Percentiles rank a stretch among this genome's conserved stretches.
Conservation (phyloP, 2,797 vertebrate genomes). For the Tragelaphus oryx region DNA sequence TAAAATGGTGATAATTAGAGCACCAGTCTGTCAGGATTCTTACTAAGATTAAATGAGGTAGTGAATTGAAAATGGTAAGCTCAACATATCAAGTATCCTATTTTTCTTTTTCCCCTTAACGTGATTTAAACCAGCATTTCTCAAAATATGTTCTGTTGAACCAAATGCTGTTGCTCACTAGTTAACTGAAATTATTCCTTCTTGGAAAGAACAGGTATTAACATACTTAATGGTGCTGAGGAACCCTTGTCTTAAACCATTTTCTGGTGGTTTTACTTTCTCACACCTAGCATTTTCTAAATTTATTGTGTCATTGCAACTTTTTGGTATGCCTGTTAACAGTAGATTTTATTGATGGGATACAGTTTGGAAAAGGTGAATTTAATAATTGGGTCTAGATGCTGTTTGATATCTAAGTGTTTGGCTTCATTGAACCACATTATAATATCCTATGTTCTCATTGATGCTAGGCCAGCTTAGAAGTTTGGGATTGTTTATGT, state of each 20-base stretch:
- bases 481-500: not conserved
- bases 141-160: slow-evolving; percentile 20
- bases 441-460: not conserved
- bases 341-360: not conserved
- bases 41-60: not conserved
- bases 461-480: not conserved
- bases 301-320: slow-evolving; percentile 16
- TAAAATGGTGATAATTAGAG: not conserved
- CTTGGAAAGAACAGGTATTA: not conserved
- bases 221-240: not conserved
- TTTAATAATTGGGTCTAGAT: not conserved
- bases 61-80: slow-evolving; percentile 33
- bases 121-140: slow-evolving; percentile 24
- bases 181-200: slow-evolving; percentile 9
- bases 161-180: not conserved
- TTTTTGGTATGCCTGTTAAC: not conserved
- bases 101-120: not conserved
- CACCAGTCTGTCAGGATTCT: not conserved
- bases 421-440: not conserved
- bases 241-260: not conserved
- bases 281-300: not conserved
- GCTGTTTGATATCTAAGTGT: not conserved
- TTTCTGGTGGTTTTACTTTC: not conserved
- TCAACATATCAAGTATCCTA: not conserved
- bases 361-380: slow-evolving; percentile 12